Percentiles rank a stretch among this genome's conserved stretches.
These are phyloP conservation scores for Leucophora obtusa DNA, from an alignment of 2,888 invertebrate genomes.

Conservation along the genomic window DNA sequence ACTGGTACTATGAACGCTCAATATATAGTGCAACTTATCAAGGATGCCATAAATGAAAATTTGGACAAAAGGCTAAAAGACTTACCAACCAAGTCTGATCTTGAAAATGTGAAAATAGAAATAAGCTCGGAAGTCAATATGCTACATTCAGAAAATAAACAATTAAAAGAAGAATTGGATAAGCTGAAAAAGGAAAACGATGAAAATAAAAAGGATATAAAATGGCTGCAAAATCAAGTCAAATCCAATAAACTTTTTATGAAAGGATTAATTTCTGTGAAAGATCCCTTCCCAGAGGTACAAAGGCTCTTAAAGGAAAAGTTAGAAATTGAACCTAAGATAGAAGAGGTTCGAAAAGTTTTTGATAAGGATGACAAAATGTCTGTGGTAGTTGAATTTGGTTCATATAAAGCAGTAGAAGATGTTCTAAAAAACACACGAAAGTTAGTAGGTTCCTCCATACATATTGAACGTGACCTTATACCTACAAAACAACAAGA, in stretches of 20 bases:
- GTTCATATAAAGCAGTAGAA: neutral
- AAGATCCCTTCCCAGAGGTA: neutral
- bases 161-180: too few species aligned
- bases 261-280: neutral
- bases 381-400: neutral
- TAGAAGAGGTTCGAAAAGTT: neutral
- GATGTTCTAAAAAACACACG: neutral
- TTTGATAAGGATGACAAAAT: neutral
- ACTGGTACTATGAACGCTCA: neutral
- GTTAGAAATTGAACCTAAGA: neutral
- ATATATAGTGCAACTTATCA: neutral
- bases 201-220: neutral
- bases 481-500: neutral
- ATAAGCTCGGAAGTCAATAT: neutral
- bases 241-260: neutral
- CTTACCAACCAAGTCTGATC: neutral
- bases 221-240: neutral
- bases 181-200: neutral
- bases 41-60: neutral
- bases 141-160: too few species aligned
- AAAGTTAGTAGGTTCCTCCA: neutral
- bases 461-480: neutral
- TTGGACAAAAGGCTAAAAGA: neutral
- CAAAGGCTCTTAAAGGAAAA: neutral
- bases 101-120: neutral